Evolutionary conservation across 2,888 invertebrate genomes (phyloP), one percentile per base, ranked within the genome.

Genomic region (Drosophila mercatorum): DNA sequence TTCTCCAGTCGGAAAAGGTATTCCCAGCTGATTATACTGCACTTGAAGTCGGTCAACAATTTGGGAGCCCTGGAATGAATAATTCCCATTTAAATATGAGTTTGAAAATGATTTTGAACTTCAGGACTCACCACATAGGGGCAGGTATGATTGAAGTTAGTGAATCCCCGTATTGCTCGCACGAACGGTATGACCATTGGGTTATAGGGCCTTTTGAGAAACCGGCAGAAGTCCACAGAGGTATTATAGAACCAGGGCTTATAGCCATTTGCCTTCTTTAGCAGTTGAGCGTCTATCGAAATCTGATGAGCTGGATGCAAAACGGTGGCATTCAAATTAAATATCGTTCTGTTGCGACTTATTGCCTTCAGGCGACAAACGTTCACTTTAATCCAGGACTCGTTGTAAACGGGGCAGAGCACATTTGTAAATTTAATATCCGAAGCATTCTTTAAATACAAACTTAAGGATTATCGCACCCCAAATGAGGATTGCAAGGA

Each of bases 161-260:
- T 12, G 5, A 22, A 52, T 0, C 34, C 7, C 11, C 52, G 6
- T 36, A 36, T 4, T 31, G 1, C 10, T 31, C 28, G n/a, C 8
- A 47, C 3, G 4, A 47, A 2, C 1, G 0, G 0, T n/a, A 49
- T 49, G 5, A 5, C 5, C 0, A 49, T 0, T 31, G 49, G n/a
- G 31, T 49, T 49, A 11, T 49, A 49, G 2, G 49, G 49, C 2
- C 2, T 49, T n/a, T 10, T 31, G 3, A 49, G 0, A 10, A 49
- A 49, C n/a, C n/a, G n/a, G 0, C 52, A 52, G 0, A 52, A 1
- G 3, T 52, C 52, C 5, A n/a, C 31, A 5, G 49, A 49, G 0
- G 6, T n/a, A n/a, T 49, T 49, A 28, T n/a, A 49, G 2, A 49
- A 31, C 49, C 49, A 49, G 3, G 49, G 49, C n/a, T 49, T 49